Evolutionary conservation across 2,888 invertebrate genomes (phyloP).

Genomic region (Malthinus seriepunctatus): DNA sequence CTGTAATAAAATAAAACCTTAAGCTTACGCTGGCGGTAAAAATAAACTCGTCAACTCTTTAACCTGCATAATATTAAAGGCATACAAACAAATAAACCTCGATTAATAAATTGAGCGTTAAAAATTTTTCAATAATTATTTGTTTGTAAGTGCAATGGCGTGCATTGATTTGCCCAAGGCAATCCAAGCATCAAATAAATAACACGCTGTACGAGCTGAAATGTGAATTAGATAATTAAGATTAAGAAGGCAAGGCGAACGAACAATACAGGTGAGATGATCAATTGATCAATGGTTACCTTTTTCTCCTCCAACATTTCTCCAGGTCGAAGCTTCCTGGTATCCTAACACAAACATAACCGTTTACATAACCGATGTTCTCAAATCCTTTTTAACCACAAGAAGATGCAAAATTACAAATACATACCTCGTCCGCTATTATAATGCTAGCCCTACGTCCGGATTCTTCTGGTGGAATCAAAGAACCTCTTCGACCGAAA

Average conservation of each 20-base stretch:
- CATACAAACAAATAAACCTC: constrained; percentile 14
- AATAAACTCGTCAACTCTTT: constrained; percentile 2
- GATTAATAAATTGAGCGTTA: constrained; percentile 7
- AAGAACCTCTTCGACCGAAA: constrained; percentile 76
- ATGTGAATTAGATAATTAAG: constrained; percentile 36
- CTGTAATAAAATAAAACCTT: constrained; percentile 1
- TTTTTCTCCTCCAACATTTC: constrained; percentile 93
- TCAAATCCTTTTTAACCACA: background rate
- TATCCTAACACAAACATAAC: constrained; percentile 62
- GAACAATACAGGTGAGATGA: constrained; percentile 29
- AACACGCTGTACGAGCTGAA: constrained; percentile 41
- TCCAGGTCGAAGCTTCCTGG: constrained; percentile 91
- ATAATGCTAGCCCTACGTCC: constrained; percentile 87
- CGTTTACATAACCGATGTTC: constrained; percentile 11
- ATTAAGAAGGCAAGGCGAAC: constrained; percentile 32
- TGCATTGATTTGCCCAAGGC: constrained; percentile 24
- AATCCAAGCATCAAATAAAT: constrained; percentile 28
- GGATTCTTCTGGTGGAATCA: constrained; percentile 86
- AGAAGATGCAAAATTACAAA: constrained; percentile 7
- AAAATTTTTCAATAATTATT: constrained; percentile 11
- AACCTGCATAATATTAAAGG: constrained; percentile 10
- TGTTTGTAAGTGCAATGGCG: constrained; percentile 15
- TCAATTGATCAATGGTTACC: constrained; percentile 65
- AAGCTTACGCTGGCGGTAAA: too few relatives aligned
- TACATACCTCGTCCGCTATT: constrained; percentile 91